Conservation (phyloP, 1,140 invertebrate species). For the Euglossa dilemma region DNA sequence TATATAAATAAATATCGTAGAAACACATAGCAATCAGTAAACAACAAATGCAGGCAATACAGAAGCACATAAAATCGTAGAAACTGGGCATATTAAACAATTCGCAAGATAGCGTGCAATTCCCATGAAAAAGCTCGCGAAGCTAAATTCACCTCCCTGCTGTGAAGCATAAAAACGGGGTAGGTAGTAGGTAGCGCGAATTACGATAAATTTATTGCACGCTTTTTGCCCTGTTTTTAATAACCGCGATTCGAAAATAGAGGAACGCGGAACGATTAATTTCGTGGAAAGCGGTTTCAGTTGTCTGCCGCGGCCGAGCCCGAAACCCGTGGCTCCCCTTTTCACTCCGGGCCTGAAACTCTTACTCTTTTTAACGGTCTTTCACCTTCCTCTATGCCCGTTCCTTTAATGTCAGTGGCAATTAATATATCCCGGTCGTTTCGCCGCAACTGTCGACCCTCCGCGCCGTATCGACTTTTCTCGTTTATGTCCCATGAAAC, state of each 20-base stretch:
- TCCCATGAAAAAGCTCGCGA: too few species aligned
- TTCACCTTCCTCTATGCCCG: not conserved
- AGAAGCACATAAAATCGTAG: too few species aligned
- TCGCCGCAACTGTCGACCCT: conserved; percentile 57
- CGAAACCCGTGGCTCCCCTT: not conserved
- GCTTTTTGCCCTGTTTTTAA: conserved; percentile 2
- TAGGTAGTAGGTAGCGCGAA: not conserved
- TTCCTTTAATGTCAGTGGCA: conserved; percentile 43
- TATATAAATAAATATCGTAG: too few species aligned
- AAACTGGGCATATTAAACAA: too few species aligned
- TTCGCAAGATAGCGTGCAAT: too few species aligned
- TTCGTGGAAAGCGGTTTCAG: not conserved
- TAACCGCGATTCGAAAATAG: not conserved
- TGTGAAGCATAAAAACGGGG: not conserved
- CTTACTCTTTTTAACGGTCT: conserved; percentile 17
- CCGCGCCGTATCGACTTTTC: conserved; percentile 61
- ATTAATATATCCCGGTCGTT: conserved; percentile 60
- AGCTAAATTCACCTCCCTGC: not conserved
- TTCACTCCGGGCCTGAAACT: not conserved
- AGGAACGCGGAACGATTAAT: conserved; percentile 8
- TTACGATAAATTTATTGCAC: not conserved
- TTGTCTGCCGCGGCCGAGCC: not conserved
- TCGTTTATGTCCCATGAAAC: conserved; percentile 65
- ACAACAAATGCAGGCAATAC: too few species aligned
- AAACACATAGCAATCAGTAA: too few species aligned